Base-by-base conservation (phyloP, 2,888 invertebrate species). In the Caenorhabditis angaria region DNA sequence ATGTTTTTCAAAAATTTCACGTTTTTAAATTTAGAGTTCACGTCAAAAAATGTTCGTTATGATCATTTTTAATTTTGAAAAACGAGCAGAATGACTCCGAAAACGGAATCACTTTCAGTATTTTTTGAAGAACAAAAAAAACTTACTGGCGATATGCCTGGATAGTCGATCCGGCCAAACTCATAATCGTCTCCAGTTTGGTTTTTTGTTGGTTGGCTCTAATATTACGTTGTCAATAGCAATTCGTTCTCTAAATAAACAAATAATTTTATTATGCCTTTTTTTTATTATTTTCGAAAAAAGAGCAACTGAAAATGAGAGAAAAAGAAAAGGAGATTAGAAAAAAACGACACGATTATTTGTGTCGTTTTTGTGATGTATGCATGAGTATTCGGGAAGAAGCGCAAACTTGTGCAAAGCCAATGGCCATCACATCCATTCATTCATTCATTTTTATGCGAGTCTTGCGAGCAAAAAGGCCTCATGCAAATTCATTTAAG, bases 71-170 rank as follows among this genome's bases (percentile, higher is more conserved):
- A 10, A 3, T 18, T 3, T 41, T 41, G 14, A 10, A 41, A 41
- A 18, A 14, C 14, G 8, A 12, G 14, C 3, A 41, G 18, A 41
- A 41, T 41, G 14, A 41, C 14, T 41, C n/a, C n/a, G n/a, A n/a
- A n/a, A n/a, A n/a, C 51, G n/a, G 18, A 10, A 51, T 51, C n/a
- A 24, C n/a, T 51, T 51, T 51, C 51, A 51, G n/a, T 22, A 51
- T 12, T 10, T 51, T 22, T 22, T 51, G 6, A 6, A 51, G 18
- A 22, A 10, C 24, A 4, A 4, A 56, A 27, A 32, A 32, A 68
- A 78, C 78, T 76, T 25, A 78, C 78, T 76, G 76, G 58, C 78
- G 73, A 69, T 78, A 78, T n/a, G 78, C 78, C 67, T 78, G 78
- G 64, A 78, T 78, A 48, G 78, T 76, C 18, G 76, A 71, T 35